These are phyloP conservation scores for Drosophila mayri DNA, from an alignment of 1,140 invertebrate genomes.

Conservation along the genomic window DNA sequence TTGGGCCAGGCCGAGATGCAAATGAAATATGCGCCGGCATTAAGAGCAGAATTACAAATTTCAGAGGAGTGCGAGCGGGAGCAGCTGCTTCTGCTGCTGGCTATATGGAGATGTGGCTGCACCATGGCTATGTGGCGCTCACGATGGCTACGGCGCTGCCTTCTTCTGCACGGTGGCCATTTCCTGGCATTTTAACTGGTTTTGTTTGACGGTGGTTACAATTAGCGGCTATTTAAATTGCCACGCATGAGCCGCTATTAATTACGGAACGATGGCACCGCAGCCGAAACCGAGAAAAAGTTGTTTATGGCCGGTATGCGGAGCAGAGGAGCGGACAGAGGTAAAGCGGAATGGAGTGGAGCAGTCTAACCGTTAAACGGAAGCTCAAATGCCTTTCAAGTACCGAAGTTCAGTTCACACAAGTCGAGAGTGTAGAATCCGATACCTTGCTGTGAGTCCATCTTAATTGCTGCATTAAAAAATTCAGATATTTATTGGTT, in stretches of 20 bases:
- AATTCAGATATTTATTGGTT: conserved; percentile 8
- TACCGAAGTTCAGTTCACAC: conserved; percentile 39
- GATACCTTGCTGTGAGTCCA: conserved; percentile 4
- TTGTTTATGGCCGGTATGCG: conserved; percentile 54
- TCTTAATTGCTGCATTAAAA: conserved; percentile 10
- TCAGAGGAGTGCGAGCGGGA: conserved; percentile 47
- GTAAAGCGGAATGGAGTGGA: conserved; percentile 8
- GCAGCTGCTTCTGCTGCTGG: conserved; percentile 31
- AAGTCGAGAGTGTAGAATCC: conserved; percentile 2
- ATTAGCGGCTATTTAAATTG: conserved; percentile 79
- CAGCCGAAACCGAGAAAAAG: conserved; percentile 61
- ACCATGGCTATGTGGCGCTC: neutral
- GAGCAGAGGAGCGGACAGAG: conserved; percentile 19
- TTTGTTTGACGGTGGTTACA: conserved; percentile 71
- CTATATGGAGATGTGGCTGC: conserved; percentile 20
- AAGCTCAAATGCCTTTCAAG: conserved; percentile 55
- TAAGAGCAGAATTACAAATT: conserved; percentile 73
- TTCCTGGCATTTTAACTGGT: conserved; percentile 65
- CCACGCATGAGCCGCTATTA: conserved; percentile 76
- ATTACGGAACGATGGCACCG: conserved; percentile 73
- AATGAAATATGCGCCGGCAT: conserved; percentile 71
- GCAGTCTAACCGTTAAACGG: conserved; percentile 62
- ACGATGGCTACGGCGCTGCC: conserved; percentile 31
- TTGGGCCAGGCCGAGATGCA: conserved; percentile 34
- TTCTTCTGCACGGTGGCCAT: conserved; percentile 54